Evolutionary conservation across 2,888 invertebrate species (phyloP).

Genomic region (Drepana falcataria): DNA sequence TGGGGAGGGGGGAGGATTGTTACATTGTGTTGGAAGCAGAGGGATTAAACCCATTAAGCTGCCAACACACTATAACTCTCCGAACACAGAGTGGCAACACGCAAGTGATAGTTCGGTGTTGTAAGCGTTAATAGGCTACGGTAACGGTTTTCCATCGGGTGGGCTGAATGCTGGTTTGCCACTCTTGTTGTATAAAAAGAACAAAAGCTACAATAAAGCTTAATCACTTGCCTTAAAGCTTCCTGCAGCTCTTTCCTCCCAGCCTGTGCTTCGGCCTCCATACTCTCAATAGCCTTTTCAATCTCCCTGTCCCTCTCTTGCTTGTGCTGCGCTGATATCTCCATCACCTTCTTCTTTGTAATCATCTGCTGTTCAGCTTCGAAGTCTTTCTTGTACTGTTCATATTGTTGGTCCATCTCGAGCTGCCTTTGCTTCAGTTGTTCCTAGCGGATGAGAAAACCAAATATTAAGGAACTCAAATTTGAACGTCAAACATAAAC

Average conservation of each 20-base stretch:
- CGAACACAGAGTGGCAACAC: no score
- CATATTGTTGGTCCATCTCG: slow-evolving; percentile 79
- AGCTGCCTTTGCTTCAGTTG: slow-evolving; percentile 78
- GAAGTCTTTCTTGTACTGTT: slow-evolving; percentile 81
- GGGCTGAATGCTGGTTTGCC: no score
- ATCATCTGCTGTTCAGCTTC: slow-evolving; percentile 80
- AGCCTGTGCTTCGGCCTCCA: slow-evolving; percentile 82
- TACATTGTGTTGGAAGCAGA: no score
- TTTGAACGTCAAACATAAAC: no score
- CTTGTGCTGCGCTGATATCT: slow-evolving; percentile 83
- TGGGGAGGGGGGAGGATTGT: no score
- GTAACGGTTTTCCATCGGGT: no score
- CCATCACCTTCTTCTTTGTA: slow-evolving; percentile 82
- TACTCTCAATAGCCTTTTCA: slow-evolving; percentile 83
- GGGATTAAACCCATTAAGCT: no score
- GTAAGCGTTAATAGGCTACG: no score
- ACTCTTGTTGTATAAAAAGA: no score
- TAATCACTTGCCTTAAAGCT: slow-evolving; percentile 55
- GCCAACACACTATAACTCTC: no score
- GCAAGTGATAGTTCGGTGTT: no score
- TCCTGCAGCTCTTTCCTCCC: slow-evolving; percentile 80
- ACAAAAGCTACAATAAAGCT: no score
- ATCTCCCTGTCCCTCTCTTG: slow-evolving; percentile 88
- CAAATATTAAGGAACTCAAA: not conserved
- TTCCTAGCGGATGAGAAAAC: slow-evolving; percentile 30